A percentile compares a stretch with the other conserved stretches of the same genome.
Evolutionary conservation across 2,888 invertebrate genomes (phyloP).

Genomic region (Tupiocoris notatus): DNA sequence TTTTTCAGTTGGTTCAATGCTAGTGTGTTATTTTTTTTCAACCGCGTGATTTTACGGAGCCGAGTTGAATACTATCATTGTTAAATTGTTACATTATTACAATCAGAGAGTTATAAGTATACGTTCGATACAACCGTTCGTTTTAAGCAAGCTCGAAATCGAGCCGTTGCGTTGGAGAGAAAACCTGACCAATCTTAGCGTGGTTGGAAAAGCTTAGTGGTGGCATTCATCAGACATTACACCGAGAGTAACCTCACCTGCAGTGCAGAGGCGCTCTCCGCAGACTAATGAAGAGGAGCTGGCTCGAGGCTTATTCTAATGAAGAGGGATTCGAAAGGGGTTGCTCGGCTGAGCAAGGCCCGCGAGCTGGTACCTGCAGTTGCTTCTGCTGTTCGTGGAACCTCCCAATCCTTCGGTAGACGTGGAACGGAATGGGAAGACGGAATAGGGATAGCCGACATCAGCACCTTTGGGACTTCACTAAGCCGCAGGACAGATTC

Average conservation of each 20-base stretch:
- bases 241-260: neutral
- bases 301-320: slow-evolving; percentile 13
- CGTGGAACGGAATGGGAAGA: too few relatives aligned
- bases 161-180: neutral
- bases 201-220: neutral
- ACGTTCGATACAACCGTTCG: too few relatives aligned
- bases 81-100: too few relatives aligned
- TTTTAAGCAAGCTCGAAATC: neutral
- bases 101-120: too few relatives aligned
- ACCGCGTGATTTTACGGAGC: too few relatives aligned
- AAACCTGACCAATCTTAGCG: neutral
- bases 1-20: too few relatives aligned
- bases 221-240: neutral
- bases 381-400: neutral
- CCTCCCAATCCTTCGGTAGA: neutral
- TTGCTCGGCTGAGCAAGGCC: neutral
- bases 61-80: too few relatives aligned
- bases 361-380: neutral
- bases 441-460: neutral
- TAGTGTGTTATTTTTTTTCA: too few relatives aligned
- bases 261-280: slow-evolving; percentile 8
- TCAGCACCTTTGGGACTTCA: slow-evolving; percentile 6
- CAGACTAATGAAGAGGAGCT: slow-evolving; percentile 23
- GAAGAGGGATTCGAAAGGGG: slow-evolving; percentile 22
- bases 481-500: slow-evolving; percentile 3